Evolutionary conservation across 2,113 vertebrate genomes (phyloP).

Genomic region (Gnathonemus echidnorhynchus): DNA sequence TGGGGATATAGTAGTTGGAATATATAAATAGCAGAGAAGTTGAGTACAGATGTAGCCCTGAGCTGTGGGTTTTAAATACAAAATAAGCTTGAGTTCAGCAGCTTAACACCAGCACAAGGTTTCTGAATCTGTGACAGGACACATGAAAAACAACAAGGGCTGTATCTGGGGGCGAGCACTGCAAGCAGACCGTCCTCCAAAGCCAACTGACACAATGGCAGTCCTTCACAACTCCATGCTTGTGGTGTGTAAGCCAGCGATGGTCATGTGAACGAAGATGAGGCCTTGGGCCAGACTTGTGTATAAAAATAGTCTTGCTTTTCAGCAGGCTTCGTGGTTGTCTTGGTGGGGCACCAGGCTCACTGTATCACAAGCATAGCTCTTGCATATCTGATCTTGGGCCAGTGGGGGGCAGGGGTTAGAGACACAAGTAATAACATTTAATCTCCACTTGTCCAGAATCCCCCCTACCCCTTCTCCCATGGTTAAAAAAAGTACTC

Average conservation of each 20-base stretch:
- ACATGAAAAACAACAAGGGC: not conserved
- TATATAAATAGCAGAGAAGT: not conserved
- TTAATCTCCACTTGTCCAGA: too few species aligned
- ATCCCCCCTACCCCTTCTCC: not conserved
- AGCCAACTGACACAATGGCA: not conserved
- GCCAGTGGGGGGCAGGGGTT: not conserved
- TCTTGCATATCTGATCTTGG: not conserved
- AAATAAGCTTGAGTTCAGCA: not conserved
- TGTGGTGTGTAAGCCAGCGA: not conserved
- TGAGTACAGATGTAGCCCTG: not conserved
- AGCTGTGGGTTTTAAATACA: not conserved
- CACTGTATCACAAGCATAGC: not conserved
- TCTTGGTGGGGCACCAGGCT: not conserved
- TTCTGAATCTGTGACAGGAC: not conserved
- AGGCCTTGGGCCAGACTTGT: not conserved
- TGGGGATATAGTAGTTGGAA: not conserved
- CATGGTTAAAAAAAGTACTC: not conserved
- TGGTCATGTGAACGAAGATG: constrained; percentile 1
- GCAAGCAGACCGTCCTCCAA: not conserved
- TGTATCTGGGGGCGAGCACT: not conserved
- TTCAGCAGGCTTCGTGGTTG: not conserved
- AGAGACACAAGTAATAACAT: not conserved
- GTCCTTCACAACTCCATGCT: not conserved
- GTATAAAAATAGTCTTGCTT: constrained; percentile 9
- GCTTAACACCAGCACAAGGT: not conserved